phyloP scores from a whole-genome alignment of 2,797 vertebrate species.

The Ptychadena robeensis region DNA sequence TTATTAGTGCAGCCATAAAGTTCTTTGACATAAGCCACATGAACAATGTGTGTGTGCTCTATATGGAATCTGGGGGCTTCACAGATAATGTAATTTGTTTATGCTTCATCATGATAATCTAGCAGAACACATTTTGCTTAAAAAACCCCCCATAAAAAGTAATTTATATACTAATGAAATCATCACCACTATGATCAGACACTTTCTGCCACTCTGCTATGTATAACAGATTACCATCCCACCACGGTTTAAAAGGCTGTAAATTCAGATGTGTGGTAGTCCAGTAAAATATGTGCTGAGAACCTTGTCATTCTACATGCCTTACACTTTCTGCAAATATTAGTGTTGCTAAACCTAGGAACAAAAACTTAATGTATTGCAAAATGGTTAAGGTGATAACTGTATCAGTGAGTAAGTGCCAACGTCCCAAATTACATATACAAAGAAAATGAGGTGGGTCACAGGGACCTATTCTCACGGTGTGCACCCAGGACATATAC shows the following conservation, averaged over 20 bases:
- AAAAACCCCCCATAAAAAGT: conserved; percentile 27
- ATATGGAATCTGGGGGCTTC: conserved; percentile 6
- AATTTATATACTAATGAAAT: conserved; percentile 28
- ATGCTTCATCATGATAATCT: conserved; percentile 30
- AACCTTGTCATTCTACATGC: background rate
- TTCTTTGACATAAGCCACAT: background rate
- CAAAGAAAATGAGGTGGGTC: too few relatives aligned
- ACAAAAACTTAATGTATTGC: too few relatives aligned
- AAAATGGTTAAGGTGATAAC: too few relatives aligned
- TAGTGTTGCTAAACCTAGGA: too few relatives aligned
- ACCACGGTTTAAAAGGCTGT: conserved; percentile 27
- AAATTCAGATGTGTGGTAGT: conserved; percentile 27
- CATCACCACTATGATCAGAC: conserved; percentile 12
- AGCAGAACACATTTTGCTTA: conserved; percentile 46
- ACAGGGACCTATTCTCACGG: too few relatives aligned
- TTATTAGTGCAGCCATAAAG: conserved; percentile 3
- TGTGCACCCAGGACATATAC: too few relatives aligned
- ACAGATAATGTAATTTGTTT: conserved; percentile 38
- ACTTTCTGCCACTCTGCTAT: background rate
- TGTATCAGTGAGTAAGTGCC: too few relatives aligned
- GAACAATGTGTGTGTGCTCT: background rate
- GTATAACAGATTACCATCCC: conserved; percentile 32
- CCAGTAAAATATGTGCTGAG: background rate
- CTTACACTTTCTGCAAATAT: background rate
- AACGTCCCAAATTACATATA: too few relatives aligned